A percentile compares a stretch with the other conserved stretches of the same genome.
Evolutionary conservation across 2,888 invertebrate genomes (phyloP).

Genomic region (Bembecia ichneumoniformis): DNA sequence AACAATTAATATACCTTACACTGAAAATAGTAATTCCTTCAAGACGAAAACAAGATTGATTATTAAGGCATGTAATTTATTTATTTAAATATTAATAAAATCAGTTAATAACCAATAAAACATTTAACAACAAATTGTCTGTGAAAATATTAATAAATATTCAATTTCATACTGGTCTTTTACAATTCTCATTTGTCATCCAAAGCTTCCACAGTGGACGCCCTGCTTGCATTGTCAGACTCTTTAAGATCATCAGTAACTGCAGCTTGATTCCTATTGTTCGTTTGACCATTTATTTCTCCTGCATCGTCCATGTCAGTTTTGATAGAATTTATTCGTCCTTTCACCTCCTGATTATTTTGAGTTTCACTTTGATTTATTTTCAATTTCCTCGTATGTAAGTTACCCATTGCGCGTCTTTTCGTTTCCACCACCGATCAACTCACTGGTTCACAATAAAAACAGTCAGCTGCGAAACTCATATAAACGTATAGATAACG

Average conservation of each 20-base stretch:
- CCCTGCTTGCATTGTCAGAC: constrained; percentile 58
- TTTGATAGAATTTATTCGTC: constrained; percentile 46
- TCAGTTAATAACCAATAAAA: too few species aligned
- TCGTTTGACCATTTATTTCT: constrained; percentile 1
- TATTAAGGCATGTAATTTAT: too few species aligned
- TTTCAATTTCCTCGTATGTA: constrained; percentile 58
- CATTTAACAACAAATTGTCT: neutral
- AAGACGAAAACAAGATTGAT: too few species aligned
- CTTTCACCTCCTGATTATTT: constrained; percentile 22
- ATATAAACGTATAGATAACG: constrained; percentile 19
- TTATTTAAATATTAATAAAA: too few species aligned
- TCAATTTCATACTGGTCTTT: neutral
- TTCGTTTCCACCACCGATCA: neutral
- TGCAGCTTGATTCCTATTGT: constrained; percentile 17
- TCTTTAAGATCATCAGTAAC: constrained; percentile 30
- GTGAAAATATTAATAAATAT: neutral
- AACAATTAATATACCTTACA: too few species aligned
- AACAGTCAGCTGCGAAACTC: neutral
- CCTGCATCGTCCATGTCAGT: constrained; percentile 34
- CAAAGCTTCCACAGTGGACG: constrained; percentile 61
- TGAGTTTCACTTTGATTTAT: constrained; percentile 38
- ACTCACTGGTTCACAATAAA: neutral
- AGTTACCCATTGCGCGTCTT: constrained; percentile 50
- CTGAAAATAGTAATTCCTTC: too few species aligned
- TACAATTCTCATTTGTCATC: constrained; percentile 49